Percentiles rank a stretch among this genome's conserved stretches.
Evolutionary conservation across 2,888 invertebrate species (phyloP).

Genomic region (Ptilodon capucinus): DNA sequence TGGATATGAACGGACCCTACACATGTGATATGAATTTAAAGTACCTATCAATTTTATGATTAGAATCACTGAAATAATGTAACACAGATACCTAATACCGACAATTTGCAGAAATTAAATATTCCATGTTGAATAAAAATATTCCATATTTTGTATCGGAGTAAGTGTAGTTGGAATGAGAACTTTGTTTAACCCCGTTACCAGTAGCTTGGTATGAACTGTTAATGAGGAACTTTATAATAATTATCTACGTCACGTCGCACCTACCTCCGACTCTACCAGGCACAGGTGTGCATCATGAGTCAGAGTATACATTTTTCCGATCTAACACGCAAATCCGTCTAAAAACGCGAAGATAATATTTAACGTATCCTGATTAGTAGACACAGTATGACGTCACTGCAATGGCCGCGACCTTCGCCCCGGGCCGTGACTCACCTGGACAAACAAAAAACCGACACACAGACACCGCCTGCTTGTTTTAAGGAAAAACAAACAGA

Average conservation of each 20-base stretch:
- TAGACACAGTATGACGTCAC: conserved; percentile 16
- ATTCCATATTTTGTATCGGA: no score
- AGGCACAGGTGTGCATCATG: neutral
- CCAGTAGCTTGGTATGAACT: neutral
- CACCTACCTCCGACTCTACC: neutral
- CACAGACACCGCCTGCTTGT: conserved; percentile 10
- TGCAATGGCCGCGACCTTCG: conserved; percentile 25
- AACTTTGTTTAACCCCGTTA: no score
- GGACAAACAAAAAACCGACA: conserved; percentile 16
- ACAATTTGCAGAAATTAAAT: no score
- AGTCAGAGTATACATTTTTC: neutral
- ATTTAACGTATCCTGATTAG: conserved; percentile 29
- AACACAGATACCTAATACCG: no score
- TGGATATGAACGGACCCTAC: no score
- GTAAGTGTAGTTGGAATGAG: no score
- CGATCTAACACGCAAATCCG: neutral
- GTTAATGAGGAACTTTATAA: no score
- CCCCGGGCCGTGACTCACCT: conserved; percentile 25
- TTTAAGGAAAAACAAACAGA: conserved; percentile 20
- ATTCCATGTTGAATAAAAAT: no score
- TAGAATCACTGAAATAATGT: no score
- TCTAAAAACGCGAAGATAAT: conserved; percentile 28
- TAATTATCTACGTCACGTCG: neutral
- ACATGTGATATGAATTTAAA: no score
- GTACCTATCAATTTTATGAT: no score